Conservation (phyloP, 2,113 vertebrate species). For the Tretioscincus oriximinensis region DNA sequence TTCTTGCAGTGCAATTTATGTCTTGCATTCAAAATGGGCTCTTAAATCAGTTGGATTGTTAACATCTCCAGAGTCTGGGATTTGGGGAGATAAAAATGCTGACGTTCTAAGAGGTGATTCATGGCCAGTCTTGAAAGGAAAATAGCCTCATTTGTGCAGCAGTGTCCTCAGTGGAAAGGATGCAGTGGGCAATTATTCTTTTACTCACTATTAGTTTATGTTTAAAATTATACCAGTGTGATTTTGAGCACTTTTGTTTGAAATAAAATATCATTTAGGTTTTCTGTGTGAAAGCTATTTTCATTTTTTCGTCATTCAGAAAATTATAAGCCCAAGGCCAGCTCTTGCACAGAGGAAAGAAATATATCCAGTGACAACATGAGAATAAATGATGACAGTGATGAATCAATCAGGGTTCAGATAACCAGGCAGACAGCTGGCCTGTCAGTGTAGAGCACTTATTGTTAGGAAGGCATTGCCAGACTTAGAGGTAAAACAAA, state of each 20-base stretch:
- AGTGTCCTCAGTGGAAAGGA: neutral
- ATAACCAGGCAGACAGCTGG: too few species aligned
- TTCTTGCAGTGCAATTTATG: conserved; percentile 62
- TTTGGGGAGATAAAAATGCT: conserved; percentile 55
- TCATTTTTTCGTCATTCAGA: too few species aligned
- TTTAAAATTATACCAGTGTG: fast-evolving
- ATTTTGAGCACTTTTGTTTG: neutral
- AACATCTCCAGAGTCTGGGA: conserved; percentile 50
- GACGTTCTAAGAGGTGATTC: conserved; percentile 48
- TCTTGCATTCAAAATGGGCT: conserved; percentile 46
- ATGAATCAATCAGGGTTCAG: too few species aligned
- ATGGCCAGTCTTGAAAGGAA: conserved; percentile 45
- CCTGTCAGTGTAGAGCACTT: too few species aligned
- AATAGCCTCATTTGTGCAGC: conserved; percentile 19
- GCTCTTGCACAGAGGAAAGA: too few species aligned
- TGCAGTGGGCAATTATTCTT: neutral
- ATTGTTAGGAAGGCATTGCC: too few species aligned
- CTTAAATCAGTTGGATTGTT: conserved; percentile 65
- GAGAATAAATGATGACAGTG: too few species aligned
- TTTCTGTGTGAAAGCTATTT: conserved; percentile 31
- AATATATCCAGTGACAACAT: too few species aligned
- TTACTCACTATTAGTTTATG: neutral
- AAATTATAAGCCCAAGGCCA: too few species aligned
- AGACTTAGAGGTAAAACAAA: too few species aligned
- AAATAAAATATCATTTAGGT: conserved; percentile 35